A percentile compares a stretch with the other conserved stretches of the same genome.
These are phyloP conservation scores for Phaenicophaeus curvirostris DNA, from an alignment of 2,797 vertebrate genomes.

Conservation along the genomic window DNA sequence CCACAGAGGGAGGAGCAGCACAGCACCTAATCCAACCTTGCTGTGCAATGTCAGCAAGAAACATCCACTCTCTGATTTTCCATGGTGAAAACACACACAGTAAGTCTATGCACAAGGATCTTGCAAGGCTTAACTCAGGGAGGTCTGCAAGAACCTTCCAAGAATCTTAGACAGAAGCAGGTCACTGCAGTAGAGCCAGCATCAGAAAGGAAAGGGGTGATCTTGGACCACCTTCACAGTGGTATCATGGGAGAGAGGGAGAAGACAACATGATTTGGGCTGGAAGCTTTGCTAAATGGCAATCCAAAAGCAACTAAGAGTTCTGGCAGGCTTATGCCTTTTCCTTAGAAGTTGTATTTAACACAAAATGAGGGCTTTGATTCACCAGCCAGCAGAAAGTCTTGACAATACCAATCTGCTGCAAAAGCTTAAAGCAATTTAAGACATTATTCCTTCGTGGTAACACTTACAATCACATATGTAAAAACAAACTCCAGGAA, in stretches of 20 bases:
- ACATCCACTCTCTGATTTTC: neutral
- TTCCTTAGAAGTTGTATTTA: neutral
- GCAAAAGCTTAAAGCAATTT: neutral
- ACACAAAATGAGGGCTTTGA: neutral
- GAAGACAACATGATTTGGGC: rapidly evolving
- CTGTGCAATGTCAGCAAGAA: neutral
- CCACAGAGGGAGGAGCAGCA: neutral
- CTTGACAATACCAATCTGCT: neutral
- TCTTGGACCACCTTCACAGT: neutral
- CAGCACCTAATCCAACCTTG: neutral
- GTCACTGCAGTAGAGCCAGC: neutral
- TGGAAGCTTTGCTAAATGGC: neutral
- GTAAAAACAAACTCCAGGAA: neutral
- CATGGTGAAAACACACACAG: neutral
- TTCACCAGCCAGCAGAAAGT: neutral
- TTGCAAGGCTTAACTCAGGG: neutral
- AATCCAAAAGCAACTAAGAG: neutral
- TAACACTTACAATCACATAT: rapidly evolving
- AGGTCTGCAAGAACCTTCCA: neutral
- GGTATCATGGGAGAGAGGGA: neutral
- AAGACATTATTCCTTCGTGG: neutral
- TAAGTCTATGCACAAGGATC: rapidly evolving
- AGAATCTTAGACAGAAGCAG: neutral
- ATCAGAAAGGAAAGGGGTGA: neutral
- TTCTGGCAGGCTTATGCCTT: neutral